A percentile compares a stretch with the other conserved stretches of the same genome.
Evolutionary conservation across 2,797 vertebrate species (phyloP).

Genomic region (Anguilla anguilla): DNA sequence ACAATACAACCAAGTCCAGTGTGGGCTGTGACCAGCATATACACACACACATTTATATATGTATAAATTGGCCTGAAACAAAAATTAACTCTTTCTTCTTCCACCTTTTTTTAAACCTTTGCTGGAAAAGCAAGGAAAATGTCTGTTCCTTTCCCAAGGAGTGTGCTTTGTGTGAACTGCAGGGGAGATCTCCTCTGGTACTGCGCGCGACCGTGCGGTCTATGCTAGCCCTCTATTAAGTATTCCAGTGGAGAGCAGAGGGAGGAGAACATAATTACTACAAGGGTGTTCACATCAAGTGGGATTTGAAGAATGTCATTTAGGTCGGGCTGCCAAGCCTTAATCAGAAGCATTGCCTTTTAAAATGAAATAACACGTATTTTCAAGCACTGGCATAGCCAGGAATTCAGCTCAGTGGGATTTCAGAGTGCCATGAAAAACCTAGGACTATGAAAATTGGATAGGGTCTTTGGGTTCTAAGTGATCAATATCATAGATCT

Average conservation of each 20-base stretch:
- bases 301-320: slow-evolving; percentile 56
- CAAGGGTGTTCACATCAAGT: slow-evolving; percentile 45
- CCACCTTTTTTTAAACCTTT: slow-evolving; percentile 29
- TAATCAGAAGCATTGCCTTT: slow-evolving; percentile 52
- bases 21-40: background rate
- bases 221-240: slow-evolving; percentile 55
- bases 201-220: slow-evolving; percentile 18
- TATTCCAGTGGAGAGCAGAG: slow-evolving; percentile 40
- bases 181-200: slow-evolving; percentile 51
- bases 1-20: background rate
- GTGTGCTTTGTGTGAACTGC: slow-evolving; percentile 50
- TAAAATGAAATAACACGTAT: slow-evolving; percentile 61
- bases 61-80: slow-evolving; percentile 49
- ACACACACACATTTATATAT: too few species aligned
- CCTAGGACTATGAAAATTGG: too few species aligned
- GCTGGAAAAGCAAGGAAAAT: slow-evolving; percentile 43
- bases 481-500: too few species aligned
- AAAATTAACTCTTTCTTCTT: slow-evolving; percentile 45
- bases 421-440: too few species aligned
- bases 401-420: background rate
- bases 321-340: slow-evolving; percentile 48
- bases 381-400: slow-evolving; percentile 14
- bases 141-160: slow-evolving; percentile 60
- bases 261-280: slow-evolving; percentile 53
- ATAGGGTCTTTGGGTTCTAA: too few species aligned